Base-by-base conservation (phyloP, 23 tunicate genomes). In the Botrylloides violaceus region DNA sequence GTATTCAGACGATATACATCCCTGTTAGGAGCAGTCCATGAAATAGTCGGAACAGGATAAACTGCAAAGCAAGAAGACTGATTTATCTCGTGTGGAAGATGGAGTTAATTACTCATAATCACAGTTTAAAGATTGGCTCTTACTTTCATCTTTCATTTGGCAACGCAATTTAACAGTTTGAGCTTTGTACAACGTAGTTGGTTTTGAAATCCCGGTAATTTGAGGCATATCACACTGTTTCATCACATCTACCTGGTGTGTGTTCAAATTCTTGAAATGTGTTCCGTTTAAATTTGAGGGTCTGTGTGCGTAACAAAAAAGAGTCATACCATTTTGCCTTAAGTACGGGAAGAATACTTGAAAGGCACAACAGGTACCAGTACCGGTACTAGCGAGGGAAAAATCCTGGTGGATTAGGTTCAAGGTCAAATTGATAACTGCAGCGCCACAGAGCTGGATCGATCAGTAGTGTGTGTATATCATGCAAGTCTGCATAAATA, bases 11-110 rank as follows among this genome's bases (percentile, higher is more conserved):
- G 72, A 79, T 87, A 95, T 32, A 66, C 75, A 73, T 95, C 99
- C 29, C 25, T 31, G 58, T 95, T 87, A 0, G 99, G 99, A 33
- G 99, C 99, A 7, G 65, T 76, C 99, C 99, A 95, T 58, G 64
- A 32, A 1, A 95, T 56, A 12, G 60, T 60, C 9, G 99, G 77
- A 20, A 38, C 58, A 23, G 99, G 99, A 60, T 48, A 72, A 29
- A 24, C 74, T 68, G 57, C 1, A 12, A 68, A 39, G 18, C 3
- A 25, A 23, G 4, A 37, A 35, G 30, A 70, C 22, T 7, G 33
- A 4, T 23, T 9, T 32, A 57, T 6, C 7, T 32, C 15, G 24
- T 35, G 23, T 21, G 53, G 53, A 43, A 15, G 53, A 43, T 43
- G 53, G 9, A 43, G n/a, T n/a, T n/a, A n/a, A n/a, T n/a, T 68